A percentile compares a stretch with the other conserved stretches of the same genome.
These are phyloP conservation scores for Phengaris alcon DNA, from an alignment of 2,888 invertebrate genomes.

Conservation along the genomic window DNA sequence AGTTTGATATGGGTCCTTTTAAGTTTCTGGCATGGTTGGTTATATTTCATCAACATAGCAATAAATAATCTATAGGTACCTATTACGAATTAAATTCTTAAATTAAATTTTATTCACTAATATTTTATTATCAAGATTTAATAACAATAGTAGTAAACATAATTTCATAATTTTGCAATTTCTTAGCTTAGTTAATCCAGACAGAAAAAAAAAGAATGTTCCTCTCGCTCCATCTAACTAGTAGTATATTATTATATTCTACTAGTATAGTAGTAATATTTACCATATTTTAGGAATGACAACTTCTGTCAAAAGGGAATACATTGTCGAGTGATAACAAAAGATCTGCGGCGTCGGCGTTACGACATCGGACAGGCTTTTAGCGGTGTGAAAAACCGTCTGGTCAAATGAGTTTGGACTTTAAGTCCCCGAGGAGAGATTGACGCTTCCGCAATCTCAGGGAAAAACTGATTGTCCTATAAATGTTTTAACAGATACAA, in stretches of 20 bases:
- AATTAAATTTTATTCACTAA: too few relatives aligned
- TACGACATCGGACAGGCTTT: constrained; percentile 21
- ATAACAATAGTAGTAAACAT: too few relatives aligned
- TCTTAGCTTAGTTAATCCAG: too few relatives aligned
- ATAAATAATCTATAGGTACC: neutral
- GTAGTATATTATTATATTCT: too few relatives aligned
- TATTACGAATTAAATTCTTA: too few relatives aligned
- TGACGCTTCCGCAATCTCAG: constrained; percentile 16
- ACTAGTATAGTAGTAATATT: too few relatives aligned
- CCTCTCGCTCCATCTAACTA: too few relatives aligned
- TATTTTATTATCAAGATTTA: too few relatives aligned
- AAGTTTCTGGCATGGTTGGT: neutral
- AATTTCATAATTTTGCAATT: too few relatives aligned
- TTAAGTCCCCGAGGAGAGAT: constrained; percentile 2
- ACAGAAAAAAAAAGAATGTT: neutral
- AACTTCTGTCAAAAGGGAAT: too few relatives aligned
- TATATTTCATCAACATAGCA: neutral
- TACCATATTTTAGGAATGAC: too few relatives aligned
- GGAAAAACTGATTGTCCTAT: constrained; percentile 17
- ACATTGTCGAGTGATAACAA: neutral
- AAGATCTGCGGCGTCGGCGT: neutral
- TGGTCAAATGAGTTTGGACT: constrained; percentile 12
- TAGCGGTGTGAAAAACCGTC: constrained; percentile 21
- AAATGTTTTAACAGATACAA: neutral
- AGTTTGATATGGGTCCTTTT: constrained; percentile 7